phyloP scores from a whole-genome alignment of 2,888 invertebrate genomes.

The Ophraella communa region DNA sequence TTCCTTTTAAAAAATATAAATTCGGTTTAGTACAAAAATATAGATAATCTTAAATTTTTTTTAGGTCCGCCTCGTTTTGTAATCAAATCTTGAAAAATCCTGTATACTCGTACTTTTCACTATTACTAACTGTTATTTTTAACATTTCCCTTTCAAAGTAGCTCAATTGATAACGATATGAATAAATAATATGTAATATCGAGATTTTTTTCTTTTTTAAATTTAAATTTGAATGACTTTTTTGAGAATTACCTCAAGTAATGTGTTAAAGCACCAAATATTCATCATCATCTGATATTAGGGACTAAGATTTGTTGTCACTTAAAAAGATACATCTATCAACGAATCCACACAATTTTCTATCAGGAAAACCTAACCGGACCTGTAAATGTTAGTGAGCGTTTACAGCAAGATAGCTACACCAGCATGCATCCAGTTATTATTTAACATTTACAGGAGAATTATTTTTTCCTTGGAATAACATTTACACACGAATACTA shows the following conservation, averaged over 20 bases:
- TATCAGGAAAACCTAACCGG: not conserved
- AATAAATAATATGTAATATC: constrained; percentile 41
- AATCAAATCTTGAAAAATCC: not conserved
- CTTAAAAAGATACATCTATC: constrained; percentile 17
- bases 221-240: constrained; percentile 17
- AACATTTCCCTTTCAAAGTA: not conserved
- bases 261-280: constrained; percentile 35
- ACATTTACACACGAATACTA: constrained; percentile 23
- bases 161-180: constrained; percentile 37
- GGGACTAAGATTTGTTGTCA: constrained; percentile 14
- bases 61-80: not conserved
- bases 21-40: constrained; percentile 6
- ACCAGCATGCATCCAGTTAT: not conserved
- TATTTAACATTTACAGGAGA: not conserved
- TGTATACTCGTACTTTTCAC: not conserved
- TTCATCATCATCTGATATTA: constrained; percentile 31
- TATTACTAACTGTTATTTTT: constrained; percentile 13
- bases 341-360: constrained; percentile 17
- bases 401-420: no score
- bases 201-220: constrained; percentile 24
- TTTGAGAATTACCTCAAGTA: constrained; percentile 22
- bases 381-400: not conserved
- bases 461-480: constrained; percentile 8
- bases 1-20: constrained; percentile 5
- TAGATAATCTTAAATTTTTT: not conserved